Evolutionary conservation across 1,140 invertebrate genomes (phyloP), one percentile per base, ranked within the genome.

Genomic region (Acromyrmex heyeri): DNA sequence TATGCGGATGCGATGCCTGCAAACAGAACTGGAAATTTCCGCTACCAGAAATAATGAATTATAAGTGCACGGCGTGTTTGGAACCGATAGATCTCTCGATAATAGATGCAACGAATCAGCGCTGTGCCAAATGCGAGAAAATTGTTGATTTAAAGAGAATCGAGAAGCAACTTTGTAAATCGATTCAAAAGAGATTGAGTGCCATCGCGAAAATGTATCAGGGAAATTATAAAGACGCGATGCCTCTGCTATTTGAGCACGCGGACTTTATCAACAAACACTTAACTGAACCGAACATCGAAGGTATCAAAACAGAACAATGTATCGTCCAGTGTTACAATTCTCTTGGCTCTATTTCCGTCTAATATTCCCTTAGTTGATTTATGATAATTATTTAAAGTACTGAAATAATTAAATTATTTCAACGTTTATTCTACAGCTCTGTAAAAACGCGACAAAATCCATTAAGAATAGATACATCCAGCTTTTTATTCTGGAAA

Each of bases 1-100:
- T 93, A 0, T 97, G 97, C 82, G 77, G 87, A 10, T 97, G 96
- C 89, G 91, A 94, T 34, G 95, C 96, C 10, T 97, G 97, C 87
- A 75, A 78, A 16, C 92, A 93, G 12, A 92, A 96, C 73, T 97
- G 96, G 96, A 95, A 93, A 87, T 86, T 91, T 24, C 90, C 89
- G 10, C 53, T 92, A 64, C 44, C 88, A 10, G 85, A 91, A 59
- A 76, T 78, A 12, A 88, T 90, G 27, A 83, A 61, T 78, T 93
- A 91, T 14, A 93, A 91, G 59, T 94, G 93, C 30, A 85, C 59
- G n/a, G 48, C 61, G 18, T 93, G 91, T 59, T 91, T 44, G 6
- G 30, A 81, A 65, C 7, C 44, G 24, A 77, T 62, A 16, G 30
- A 57, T 50, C 1, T 16, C 10, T 62, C 70, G 6, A 16, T 18